These are phyloP conservation scores for Myotis davidii DNA, from an alignment of 2,113 vertebrate genomes.

Conservation along the genomic window DNA sequence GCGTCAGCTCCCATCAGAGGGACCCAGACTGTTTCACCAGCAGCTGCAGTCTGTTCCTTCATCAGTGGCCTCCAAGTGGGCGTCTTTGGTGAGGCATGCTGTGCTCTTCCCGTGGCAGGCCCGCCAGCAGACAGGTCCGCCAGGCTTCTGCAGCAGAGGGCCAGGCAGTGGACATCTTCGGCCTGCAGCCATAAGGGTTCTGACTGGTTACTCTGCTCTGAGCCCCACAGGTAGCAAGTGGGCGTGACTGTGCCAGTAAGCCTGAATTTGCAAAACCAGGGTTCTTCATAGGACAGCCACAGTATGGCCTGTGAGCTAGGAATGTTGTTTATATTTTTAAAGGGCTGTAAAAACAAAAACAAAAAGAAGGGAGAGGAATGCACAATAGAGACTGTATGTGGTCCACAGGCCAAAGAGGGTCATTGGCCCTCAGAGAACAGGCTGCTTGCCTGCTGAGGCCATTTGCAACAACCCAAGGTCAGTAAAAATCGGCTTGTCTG, in stretches of 20 bases:
- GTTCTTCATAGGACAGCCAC: rapidly evolving
- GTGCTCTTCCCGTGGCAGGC: neutral
- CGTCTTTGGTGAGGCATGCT: rapidly evolving
- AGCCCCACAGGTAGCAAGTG: rapidly evolving
- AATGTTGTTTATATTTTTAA: neutral
- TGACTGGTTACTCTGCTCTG: rapidly evolving
- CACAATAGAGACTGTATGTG: rapidly evolving
- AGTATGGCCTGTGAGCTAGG: neutral
- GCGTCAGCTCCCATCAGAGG: neutral
- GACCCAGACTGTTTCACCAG: too few species aligned
- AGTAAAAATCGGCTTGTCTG: rapidly evolving
- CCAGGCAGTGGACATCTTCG: too few species aligned
- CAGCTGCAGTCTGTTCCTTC: rapidly evolving
- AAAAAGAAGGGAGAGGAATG: neutral
- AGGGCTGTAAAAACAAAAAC: neutral
- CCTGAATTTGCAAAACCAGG: neutral
- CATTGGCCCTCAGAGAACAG: neutral
- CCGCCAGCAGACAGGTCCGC: rapidly evolving
- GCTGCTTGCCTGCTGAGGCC: neutral
- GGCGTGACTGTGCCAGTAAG: rapidly evolving
- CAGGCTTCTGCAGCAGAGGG: neutral
- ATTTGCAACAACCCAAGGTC: neutral
- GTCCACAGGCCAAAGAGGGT: rapidly evolving
- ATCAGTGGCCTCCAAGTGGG: rapidly evolving
- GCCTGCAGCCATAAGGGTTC: neutral